These are phyloP conservation scores for Sinhomidia bicolor DNA, from an alignment of 2,888 invertebrate species.

Conservation along the genomic window DNA sequence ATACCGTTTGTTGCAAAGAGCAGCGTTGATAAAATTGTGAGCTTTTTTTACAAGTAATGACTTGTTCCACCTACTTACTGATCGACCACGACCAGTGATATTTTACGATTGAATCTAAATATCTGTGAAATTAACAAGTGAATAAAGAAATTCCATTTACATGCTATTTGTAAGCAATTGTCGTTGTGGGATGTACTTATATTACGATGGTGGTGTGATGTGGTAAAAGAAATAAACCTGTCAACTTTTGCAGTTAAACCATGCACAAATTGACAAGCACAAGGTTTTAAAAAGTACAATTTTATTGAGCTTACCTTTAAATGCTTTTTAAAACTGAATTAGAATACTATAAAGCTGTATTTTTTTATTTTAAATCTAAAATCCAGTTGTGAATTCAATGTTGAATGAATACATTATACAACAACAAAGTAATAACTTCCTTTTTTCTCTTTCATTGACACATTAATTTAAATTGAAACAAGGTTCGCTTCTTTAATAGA, in stretches of 20 bases:
- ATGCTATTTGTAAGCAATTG: not conserved
- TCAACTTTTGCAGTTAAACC: not conserved
- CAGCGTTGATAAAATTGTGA: not conserved
- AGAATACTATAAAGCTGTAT: too few relatives aligned
- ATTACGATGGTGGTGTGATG: not conserved
- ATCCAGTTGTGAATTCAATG: not conserved
- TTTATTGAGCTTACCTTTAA: not conserved
- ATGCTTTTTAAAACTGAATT: too few relatives aligned
- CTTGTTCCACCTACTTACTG: constrained; percentile 4
- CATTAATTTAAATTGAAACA: not conserved
- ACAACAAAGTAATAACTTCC: not conserved
- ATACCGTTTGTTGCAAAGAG: not conserved
- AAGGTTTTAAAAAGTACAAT: not conserved
- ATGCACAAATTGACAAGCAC: not conserved
- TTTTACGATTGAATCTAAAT: not conserved
- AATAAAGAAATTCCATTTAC: not conserved
- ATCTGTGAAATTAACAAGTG: not conserved
- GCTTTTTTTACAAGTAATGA: not conserved
- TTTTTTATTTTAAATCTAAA: not conserved
- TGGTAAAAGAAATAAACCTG: constrained; percentile 12
- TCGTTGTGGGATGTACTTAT: not conserved
- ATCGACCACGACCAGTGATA: not conserved
- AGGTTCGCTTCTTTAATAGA: not conserved
- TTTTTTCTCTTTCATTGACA: not conserved
- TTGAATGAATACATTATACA: not conserved